Evolutionary conservation across 1,140 invertebrate species (phyloP).

Genomic region (Aphelenchoides fujianensis): DNA sequence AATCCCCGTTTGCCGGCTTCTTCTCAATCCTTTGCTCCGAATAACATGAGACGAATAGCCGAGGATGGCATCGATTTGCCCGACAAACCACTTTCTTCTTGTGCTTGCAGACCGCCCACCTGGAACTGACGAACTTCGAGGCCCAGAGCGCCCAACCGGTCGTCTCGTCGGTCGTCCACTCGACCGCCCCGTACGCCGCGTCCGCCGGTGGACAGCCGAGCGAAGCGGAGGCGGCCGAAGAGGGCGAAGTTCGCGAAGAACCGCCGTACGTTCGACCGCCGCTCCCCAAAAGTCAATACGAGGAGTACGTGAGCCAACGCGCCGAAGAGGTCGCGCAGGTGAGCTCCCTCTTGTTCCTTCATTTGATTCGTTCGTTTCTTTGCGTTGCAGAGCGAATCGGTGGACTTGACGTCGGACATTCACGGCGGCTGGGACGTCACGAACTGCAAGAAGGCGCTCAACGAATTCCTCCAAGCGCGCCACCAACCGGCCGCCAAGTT

Average conservation of each 20-base stretch:
- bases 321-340: conserved; percentile 37
- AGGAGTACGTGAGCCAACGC: conserved; percentile 41
- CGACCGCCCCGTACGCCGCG: background rate
- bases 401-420: conserved; percentile 43
- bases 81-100: too few species aligned
- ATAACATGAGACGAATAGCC: background rate
- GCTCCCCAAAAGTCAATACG: conserved; percentile 10
- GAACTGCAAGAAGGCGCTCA: conserved; percentile 41
- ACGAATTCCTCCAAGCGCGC: conserved; percentile 44
- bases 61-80: background rate
- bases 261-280: conserved; percentile 13
- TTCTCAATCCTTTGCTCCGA: background rate
- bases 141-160: background rate
- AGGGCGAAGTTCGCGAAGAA: conserved; percentile 14
- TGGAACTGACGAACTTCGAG: background rate
- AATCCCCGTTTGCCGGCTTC: background rate
- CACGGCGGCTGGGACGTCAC: conserved; percentile 47
- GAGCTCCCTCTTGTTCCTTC: conserved; percentile 4
- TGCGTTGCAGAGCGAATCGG: conserved; percentile 41
- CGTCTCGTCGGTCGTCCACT: background rate
- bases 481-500: conserved; percentile 19
- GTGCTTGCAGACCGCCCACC: background rate
- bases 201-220: background rate
- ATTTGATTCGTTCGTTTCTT: conserved; percentile 21
- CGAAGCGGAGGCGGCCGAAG: background rate